Evolutionary conservation across 2,888 invertebrate genomes (phyloP), one percentile per base, ranked within the genome.

Genomic region (Eledona agricola): DNA sequence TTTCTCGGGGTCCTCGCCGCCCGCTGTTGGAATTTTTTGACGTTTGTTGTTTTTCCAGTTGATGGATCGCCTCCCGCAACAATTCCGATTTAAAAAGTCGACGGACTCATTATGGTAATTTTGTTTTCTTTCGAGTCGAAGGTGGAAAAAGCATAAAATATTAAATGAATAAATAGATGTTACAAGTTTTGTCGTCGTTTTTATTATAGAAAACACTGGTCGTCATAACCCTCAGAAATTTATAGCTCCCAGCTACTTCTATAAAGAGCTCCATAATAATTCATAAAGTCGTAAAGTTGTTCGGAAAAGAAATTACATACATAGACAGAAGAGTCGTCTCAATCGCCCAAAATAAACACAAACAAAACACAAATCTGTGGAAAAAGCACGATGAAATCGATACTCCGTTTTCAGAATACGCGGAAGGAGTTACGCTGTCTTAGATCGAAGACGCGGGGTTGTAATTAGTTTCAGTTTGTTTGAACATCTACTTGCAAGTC

Each of bases 221-320:
- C 34, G 42, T 42, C 42, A 49, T 47, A 53, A 42, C 49, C 42
- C 23, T 28, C 15, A 43, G 35, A 34, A 51, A 47, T 53, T 53
- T 53, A 53, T 35, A n/a, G 29, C 53, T 17, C n/a, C 16, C 25
- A 53, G 40, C 53, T 47, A 53, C 40, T 53, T 42, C 47, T 35
- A 25, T 37, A 51, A 35, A 29, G n/a, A n/a, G 20, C 34, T 25
- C 53, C 49, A 47, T 53, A 47, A 37, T 53, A 53, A 53, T 49
- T 53, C 47, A 53, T 42, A 42, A 42, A 49, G 47, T 49, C 53
- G 42, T 53, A 53, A 53, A 53, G 35, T 49, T 38, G 49, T 34
- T 34, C 47, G 22, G 25, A 42, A 43, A 49, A 53, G 42, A 53
- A 49, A 47, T 53, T 53, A 40, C 37, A 53, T 47, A 34, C 47